Base-by-base conservation (phyloP, 2,888 invertebrate species). In the Resseliella maxima region DNA sequence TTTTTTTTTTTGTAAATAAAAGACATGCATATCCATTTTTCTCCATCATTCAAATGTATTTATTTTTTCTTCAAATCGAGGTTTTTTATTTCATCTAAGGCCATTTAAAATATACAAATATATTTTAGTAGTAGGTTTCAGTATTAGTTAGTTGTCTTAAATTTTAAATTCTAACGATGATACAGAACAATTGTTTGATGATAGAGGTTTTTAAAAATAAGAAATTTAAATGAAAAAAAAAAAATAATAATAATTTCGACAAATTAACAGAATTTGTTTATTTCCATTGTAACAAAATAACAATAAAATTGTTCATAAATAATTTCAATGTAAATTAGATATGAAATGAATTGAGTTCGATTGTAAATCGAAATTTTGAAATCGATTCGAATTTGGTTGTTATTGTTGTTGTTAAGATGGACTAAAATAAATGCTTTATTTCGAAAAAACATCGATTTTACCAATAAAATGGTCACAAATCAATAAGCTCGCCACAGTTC, bases 1-100 rank as follows among this genome's bases (percentile, higher is more conserved):
- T n/a, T n/a, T n/a, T n/a, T n/a, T n/a, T n/a, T n/a, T n/a, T n/a
- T n/a, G n/a, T n/a, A 50, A 50, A 50, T 50, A 50, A 50, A 50
- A 50, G 46, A 50, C 18, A 18, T 50, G 18, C 46, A 18, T 31
- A 15, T 72, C 72, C 72, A 72, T 72, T 72, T 72, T 72, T 72
- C 72, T 72, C 35, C 72, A 72, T 72, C 72, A 72, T 31, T 72
- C 86, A n/a, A 54, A 45, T 36, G 6, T 85, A 59, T 24, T 85
- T 31, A 45, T 85, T n/a, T 85, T 85, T 24, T 41, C n/a, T n/a
- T n/a, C n/a, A n/a, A 85, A 86, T 86, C 83, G 83, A 83, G 83
- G 83, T 83, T 83, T 59, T 72, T 38, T 83, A 83, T 83, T 83
- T 83, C 83, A 83, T 83, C 83, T 83, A 83, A 83, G 83, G 83